Evolutionary conservation across 2,113 vertebrate genomes (phyloP), one percentile per base, ranked within the genome.

Genomic region (Peromyscus polionotus): DNA sequence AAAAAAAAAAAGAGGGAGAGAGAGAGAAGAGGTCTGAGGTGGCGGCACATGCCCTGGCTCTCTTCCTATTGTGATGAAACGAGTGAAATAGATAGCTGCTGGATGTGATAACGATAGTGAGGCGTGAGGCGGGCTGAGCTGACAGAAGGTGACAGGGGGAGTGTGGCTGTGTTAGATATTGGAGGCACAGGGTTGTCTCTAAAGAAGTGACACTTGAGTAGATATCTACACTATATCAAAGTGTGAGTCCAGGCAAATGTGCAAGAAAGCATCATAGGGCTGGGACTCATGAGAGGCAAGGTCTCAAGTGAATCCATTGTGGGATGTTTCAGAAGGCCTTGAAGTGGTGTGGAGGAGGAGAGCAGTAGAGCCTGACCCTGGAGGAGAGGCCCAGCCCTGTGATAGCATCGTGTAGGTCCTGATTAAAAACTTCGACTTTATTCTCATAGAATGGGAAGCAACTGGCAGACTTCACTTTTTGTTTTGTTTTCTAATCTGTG

Each of bases 331-430:
- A n/a, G 17, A 42, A 85, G 5, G 5, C 59, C 42, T 11, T 6
- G 57, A 76, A 26, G 7, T 17, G 42, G 5, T 1, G 17, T 20
- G 16, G 51, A n/a, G 16, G 33, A 48, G 54, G 6, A 31, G 26
- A 17, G 3, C 16, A 9, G 5, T 36, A 0, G 22, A 20, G 22
- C 14, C n/a, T 77, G 33, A 86, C 7, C 9, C 3, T 1, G 13
- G 19, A 12, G 22, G 59, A 45, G 20, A 92, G 72, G 7, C 4
- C 17, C 5, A 54, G 13, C 9, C 19, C 20, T 6, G 13, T 11
- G 61, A 33, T 1, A 81, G 24, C 0, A 10, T 42, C 12, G 6
- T 33, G 3, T 3, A 36, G 28, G 19, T 31, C 14, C 26, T 20
- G 36, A 22, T 33, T 12, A 67, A 63, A 31, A 77, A 7, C 16